Conservation (phyloP, 2,797 vertebrate species). For the Phaenicophaeus curvirostris region DNA sequence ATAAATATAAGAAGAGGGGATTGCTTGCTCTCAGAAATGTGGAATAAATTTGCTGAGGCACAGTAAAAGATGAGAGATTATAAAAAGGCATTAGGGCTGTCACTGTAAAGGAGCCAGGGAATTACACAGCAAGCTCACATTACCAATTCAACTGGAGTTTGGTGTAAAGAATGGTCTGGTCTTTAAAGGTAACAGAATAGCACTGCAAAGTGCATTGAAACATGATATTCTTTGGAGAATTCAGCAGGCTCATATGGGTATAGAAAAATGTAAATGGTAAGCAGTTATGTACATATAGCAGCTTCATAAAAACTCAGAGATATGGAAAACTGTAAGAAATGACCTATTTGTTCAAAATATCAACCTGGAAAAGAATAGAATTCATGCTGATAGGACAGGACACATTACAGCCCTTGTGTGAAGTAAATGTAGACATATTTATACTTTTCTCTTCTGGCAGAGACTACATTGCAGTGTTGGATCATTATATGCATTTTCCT, state of each 20-base stretch:
- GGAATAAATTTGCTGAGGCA: conserved; percentile 33
- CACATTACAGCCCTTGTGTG: not conserved
- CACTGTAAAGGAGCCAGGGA: not conserved
- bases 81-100: conserved; percentile 37
- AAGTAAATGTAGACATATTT: not conserved
- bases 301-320: not conserved
- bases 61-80: conserved; percentile 33
- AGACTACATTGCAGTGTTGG: not conserved
- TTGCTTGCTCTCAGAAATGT: not conserved
- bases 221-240: not conserved
- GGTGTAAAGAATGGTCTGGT: not conserved
- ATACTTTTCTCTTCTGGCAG: not conserved
- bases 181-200: not conserved
- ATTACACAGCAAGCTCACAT: conserved; percentile 16
- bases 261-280: not conserved
- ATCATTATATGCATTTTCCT: not conserved
- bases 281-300: not conserved
- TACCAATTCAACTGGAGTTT: not conserved
- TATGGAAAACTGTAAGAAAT: not conserved
- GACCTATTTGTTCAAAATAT: not conserved
- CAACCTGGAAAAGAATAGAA: not conserved
- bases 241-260: not conserved
- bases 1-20: conserved; percentile 17
- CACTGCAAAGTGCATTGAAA: conserved; percentile 5
- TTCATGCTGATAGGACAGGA: not conserved